Percentiles rank a stretch among this genome's conserved stretches.
These are phyloP conservation scores for Epinephelus fuscoguttatus DNA, from an alignment of 2,113 vertebrate genomes.

Conservation along the genomic window DNA sequence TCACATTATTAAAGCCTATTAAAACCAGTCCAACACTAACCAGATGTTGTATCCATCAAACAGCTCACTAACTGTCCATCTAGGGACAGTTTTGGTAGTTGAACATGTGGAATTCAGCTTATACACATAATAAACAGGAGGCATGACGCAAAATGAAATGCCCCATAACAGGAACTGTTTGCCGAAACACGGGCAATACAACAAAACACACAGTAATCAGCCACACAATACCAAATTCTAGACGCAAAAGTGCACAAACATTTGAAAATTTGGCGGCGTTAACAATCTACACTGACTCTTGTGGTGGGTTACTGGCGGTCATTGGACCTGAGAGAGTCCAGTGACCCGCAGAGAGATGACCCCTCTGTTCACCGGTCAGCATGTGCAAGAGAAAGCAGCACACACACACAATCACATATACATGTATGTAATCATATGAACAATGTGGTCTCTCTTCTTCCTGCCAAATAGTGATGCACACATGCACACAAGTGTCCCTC, in stretches of 20 bases:
- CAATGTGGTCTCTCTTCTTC: slow-evolving; percentile 56
- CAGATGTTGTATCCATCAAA: slow-evolving; percentile 25
- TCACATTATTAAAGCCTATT: slow-evolving; percentile 21
- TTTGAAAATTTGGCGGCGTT: slow-evolving; percentile 22
- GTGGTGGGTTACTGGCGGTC: slow-evolving; percentile 12
- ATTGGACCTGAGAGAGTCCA: slow-evolving; percentile 35
- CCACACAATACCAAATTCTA: slow-evolving; percentile 15
- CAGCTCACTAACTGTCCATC: neutral
- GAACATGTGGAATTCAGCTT: slow-evolving; percentile 47
- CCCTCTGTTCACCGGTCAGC: slow-evolving; percentile 26
- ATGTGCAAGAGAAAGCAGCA: slow-evolving; percentile 9
- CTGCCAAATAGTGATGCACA: slow-evolving; percentile 58
- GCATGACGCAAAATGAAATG: slow-evolving; percentile 28
- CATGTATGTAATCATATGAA: slow-evolving; percentile 41
- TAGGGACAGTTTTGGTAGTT: slow-evolving; percentile 21
- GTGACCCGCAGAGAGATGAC: slow-evolving; percentile 47
- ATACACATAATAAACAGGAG: slow-evolving; percentile 39
- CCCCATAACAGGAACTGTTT: slow-evolving; percentile 35
- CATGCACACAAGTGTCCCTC: slow-evolving; percentile 53
- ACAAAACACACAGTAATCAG: slow-evolving; percentile 16
- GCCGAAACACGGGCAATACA: slow-evolving; percentile 30
- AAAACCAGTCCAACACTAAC: slow-evolving; percentile 10
- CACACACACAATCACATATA: neutral
- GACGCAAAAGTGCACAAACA: slow-evolving; percentile 29
- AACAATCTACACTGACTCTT: slow-evolving; percentile 19